Percentiles rank a stretch among this genome's conserved stretches.
These are phyloP conservation scores for Pocillopora grandis DNA, from an alignment of 92 coral and sea anemone species.

Conservation along the genomic window DNA sequence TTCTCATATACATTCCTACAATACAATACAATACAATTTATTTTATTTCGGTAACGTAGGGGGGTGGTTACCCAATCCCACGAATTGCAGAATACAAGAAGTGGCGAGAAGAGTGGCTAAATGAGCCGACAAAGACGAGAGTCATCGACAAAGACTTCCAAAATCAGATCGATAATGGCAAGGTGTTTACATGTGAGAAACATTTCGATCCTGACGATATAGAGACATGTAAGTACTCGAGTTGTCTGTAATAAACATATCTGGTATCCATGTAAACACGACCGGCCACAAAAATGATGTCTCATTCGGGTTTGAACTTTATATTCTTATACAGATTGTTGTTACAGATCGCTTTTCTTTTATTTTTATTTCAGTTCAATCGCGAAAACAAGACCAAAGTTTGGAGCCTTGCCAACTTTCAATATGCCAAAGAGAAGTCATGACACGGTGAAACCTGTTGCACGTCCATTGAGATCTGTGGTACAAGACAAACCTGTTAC, in stretches of 20 bases:
- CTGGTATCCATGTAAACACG: background rate
- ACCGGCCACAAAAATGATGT: background rate
- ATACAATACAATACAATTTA: too few species aligned
- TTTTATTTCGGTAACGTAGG: too few species aligned
- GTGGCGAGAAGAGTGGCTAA: slow-evolving; percentile 47
- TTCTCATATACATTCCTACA: too few species aligned
- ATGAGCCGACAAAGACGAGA: slow-evolving; percentile 38
- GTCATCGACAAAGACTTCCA: slow-evolving; percentile 36
- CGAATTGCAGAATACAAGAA: slow-evolving; percentile 29
- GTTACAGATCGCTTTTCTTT: slow-evolving; percentile 10
- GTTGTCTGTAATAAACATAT: background rate
- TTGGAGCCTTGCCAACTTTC: slow-evolving; percentile 47
- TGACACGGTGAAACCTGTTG: slow-evolving; percentile 19
- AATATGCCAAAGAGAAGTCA: slow-evolving; percentile 53
- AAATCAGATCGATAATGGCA: slow-evolving; percentile 38
- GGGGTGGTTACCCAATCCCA: too few species aligned
- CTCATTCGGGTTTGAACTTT: background rate
- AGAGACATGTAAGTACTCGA: slow-evolving; percentile 39
- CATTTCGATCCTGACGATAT: slow-evolving; percentile 33
- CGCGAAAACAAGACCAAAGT: slow-evolving; percentile 31
- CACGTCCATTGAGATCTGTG: slow-evolving; percentile 30
- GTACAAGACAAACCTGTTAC: background rate
- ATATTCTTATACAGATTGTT: slow-evolving; percentile 7
- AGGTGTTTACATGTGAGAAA: background rate
- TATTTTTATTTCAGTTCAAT: too few species aligned